A percentile compares a stretch with the other conserved stretches of the same genome.
Conservation (phyloP, 2,888 invertebrate genomes). For the Conistra vaccinii region DNA sequence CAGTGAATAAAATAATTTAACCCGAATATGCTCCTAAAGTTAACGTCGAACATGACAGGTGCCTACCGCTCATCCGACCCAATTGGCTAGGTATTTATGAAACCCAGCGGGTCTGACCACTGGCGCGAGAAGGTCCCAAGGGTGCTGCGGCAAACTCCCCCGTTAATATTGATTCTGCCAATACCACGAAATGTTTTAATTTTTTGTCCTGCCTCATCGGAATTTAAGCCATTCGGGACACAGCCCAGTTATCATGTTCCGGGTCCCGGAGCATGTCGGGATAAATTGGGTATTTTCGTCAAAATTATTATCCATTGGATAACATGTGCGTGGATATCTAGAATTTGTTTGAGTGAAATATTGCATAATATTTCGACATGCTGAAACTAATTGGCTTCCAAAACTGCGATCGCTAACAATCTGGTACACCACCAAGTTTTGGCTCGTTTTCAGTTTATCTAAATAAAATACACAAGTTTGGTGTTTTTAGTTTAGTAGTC, state of each 20-base stretch:
- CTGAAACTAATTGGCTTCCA: conserved; percentile 45
- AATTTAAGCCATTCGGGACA: conserved; percentile 60
- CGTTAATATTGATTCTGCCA: conserved; percentile 75
- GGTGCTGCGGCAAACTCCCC: conserved; percentile 63
- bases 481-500: background rate
- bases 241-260: conserved; percentile 50
- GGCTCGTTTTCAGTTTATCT: background rate
- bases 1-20: conserved; percentile 51
- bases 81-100: conserved; percentile 63
- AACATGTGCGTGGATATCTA: conserved; percentile 29
- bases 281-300: conserved; percentile 53
- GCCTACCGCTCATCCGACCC: conserved; percentile 53
- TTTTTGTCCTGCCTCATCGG: conserved; percentile 67
- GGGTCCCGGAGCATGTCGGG: conserved; percentile 40
- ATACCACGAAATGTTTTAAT: conserved; percentile 71
- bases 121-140: conserved; percentile 61
- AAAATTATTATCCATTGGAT: conserved; percentile 42
- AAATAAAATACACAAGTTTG: background rate
- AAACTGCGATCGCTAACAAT: conserved; percentile 23
- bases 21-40: conserved; percentile 39
- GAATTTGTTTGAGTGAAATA: conserved; percentile 44
- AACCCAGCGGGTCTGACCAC: conserved; percentile 61
- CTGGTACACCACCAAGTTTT: conserved; percentile 6
- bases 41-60: conserved; percentile 51
- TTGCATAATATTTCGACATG: conserved; percentile 35